These are phyloP conservation scores for Apteryx mantelli DNA, from an alignment of 2,113 vertebrate genomes.

Conservation along the genomic window DNA sequence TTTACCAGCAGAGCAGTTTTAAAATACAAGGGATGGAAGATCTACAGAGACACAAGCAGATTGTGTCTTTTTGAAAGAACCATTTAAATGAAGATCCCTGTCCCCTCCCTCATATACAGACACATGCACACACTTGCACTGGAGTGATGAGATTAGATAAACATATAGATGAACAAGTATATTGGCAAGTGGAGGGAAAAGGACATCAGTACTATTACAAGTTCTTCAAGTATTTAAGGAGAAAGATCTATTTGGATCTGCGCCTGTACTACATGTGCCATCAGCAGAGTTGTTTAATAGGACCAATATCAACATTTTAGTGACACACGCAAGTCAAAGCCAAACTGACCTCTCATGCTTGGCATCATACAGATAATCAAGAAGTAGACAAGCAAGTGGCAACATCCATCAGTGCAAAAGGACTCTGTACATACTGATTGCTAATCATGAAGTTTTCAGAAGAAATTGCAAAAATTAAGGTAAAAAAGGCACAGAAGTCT, in stretches of 20 bases:
- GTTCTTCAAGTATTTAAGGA: background rate
- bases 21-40: background rate
- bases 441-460: background rate
- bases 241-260: background rate
- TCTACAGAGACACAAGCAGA: background rate
- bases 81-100: background rate
- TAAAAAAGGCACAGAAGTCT: background rate
- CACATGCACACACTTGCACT: background rate
- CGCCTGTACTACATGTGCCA: background rate
- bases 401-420: background rate
- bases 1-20: background rate
- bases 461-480: background rate
- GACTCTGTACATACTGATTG: fast-evolving
- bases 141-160: background rate
- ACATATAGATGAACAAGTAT: background rate
- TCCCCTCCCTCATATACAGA: background rate
- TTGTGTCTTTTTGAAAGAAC: background rate
- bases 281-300: background rate
- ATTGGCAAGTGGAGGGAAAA: background rate
- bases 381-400: background rate
- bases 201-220: background rate
- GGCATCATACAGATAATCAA: background rate
- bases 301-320: background rate
- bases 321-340: background rate
- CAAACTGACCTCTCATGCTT: background rate